These are phyloP conservation scores for Brachirus orientalis DNA, from an alignment of 2,113 vertebrate genomes.

Conservation along the genomic window DNA sequence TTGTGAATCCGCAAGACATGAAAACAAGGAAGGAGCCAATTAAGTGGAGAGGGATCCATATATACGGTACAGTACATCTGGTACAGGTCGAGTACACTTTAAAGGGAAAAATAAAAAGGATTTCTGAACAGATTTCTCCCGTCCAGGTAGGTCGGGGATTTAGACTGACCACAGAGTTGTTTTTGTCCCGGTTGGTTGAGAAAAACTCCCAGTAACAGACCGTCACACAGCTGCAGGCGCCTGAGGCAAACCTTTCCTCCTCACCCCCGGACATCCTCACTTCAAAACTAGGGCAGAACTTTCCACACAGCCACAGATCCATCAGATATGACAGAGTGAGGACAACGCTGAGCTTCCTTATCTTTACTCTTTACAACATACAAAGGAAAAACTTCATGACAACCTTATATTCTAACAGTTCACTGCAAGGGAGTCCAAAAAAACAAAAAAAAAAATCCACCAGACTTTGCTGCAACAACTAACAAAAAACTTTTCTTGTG, in stretches of 20 bases:
- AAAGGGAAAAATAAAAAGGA: constrained; percentile 1
- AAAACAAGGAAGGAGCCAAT: constrained; percentile 41
- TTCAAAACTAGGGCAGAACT: constrained; percentile 75
- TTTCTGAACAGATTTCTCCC: constrained; percentile 40
- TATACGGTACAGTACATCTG: no score
- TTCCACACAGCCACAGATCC: constrained; percentile 61
- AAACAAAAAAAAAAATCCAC: no score
- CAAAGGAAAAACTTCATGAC: neutral
- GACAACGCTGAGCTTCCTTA: constrained; percentile 48
- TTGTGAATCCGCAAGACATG: constrained; percentile 43
- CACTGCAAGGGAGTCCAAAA: no score
- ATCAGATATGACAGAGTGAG: constrained; percentile 76
- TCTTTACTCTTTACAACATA: constrained; percentile 3
- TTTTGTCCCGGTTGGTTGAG: constrained; percentile 56
- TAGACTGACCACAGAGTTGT: constrained; percentile 72
- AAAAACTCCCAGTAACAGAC: constrained; percentile 72
- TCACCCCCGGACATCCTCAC: constrained; percentile 64
- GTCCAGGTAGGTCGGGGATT: constrained; percentile 59
- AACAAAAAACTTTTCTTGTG: no score
- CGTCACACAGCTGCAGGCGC: constrained; percentile 74
- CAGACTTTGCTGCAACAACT: no score
- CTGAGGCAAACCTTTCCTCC: constrained; percentile 73
- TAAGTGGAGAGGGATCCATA: neutral
- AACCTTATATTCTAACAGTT: no score
- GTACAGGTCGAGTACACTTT: no score